Conservation (phyloP, 2,888 invertebrate genomes). For the Augochlorella aurata region DNA sequence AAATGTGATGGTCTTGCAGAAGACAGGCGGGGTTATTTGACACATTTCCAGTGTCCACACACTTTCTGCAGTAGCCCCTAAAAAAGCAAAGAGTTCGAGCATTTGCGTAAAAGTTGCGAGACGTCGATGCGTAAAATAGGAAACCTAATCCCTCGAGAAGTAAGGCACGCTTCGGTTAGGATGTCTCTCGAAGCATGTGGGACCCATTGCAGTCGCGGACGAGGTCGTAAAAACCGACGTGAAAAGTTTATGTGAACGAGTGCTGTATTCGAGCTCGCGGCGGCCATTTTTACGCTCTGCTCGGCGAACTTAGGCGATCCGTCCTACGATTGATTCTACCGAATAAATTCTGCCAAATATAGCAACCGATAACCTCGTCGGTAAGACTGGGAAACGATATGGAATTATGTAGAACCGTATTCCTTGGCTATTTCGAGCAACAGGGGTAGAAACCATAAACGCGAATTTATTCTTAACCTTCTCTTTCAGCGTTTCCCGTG, state of each 20-base stretch:
- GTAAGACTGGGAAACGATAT: neutral
- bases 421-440: neutral
- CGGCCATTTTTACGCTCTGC: neutral
- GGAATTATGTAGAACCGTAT: neutral
- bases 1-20: too few species aligned
- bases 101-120: neutral
- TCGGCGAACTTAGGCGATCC: neutral
- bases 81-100: neutral
- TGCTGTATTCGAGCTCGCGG: neutral
- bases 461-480: neutral
- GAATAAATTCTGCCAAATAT: conserved; percentile 1
- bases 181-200: neutral
- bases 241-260: neutral
- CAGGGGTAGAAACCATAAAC: neutral
- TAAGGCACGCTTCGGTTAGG: neutral
- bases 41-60: too few species aligned
- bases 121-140: neutral
- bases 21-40: too few species aligned
- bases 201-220: neutral
- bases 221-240: conserved; percentile 1
- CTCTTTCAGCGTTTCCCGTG: too few species aligned
- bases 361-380: neutral
- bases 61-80: too few species aligned
- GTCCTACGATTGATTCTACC: neutral
- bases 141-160: neutral